phyloP scores from a whole-genome alignment of 2,888 invertebrate genomes.

The Nemoura dubitans region DNA sequence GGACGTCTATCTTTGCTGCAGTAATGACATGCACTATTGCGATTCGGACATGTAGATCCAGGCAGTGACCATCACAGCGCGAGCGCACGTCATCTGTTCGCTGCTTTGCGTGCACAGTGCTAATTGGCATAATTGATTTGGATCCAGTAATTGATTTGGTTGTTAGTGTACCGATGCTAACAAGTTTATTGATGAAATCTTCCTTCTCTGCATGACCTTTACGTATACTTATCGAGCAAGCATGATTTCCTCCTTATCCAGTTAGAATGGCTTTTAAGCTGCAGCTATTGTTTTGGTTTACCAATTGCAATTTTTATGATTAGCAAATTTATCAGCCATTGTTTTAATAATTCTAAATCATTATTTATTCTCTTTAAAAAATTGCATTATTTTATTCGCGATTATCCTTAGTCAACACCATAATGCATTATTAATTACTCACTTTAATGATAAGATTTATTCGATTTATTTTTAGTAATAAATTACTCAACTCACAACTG shows the following conservation, averaged over 20 bases:
- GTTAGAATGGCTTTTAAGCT: neutral
- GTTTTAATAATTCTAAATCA: neutral
- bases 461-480: neutral
- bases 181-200: neutral
- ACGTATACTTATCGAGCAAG: neutral
- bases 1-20: neutral
- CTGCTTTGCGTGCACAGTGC: neutral
- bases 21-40: neutral
- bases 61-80: neutral
- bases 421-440: neutral
- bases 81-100: neutral
- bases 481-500: neutral
- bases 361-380: neutral
- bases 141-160: neutral
- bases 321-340: neutral
- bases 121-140: slow-evolving; percentile 12
- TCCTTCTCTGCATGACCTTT: neutral
- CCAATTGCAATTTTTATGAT: neutral
- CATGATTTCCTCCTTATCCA: neutral
- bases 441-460: neutral
- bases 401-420: neutral
- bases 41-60: neutral
- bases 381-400: neutral
- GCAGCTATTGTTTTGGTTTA: neutral
- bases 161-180: neutral